These are phyloP conservation scores for Acyrthosiphon pisum DNA, from an alignment of 1,140 invertebrate genomes.

Conservation along the genomic window DNA sequence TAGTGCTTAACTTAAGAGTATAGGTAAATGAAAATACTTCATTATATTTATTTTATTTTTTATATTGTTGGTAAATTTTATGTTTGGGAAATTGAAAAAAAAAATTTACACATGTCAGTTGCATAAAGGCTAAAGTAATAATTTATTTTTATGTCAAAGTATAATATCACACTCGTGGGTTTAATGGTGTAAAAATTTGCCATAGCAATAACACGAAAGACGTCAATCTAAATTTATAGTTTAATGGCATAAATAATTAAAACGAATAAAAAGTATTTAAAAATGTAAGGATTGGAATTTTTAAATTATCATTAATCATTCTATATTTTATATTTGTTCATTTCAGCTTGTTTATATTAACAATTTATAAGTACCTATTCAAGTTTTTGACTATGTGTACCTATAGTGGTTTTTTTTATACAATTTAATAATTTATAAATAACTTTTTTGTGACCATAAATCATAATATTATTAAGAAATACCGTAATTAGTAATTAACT, in stretches of 20 bases:
- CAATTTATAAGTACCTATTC: background rate
- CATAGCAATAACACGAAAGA: background rate
- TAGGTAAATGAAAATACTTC: background rate
- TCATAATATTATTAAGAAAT: background rate
- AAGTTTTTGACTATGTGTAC: background rate
- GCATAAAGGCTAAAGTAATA: background rate
- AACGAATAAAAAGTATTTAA: background rate
- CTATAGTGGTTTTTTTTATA: too few relatives aligned
- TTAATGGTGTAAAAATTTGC: background rate
- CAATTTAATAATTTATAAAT: background rate
- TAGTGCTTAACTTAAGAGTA: background rate
- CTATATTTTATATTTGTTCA: background rate
- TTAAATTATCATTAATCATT: background rate
- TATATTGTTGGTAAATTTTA: background rate
- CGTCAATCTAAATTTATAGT: background rate
- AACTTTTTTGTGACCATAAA: background rate
- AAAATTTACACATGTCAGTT: background rate
- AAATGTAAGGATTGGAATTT: background rate
- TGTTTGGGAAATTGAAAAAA: background rate
- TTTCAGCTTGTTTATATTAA: background rate
- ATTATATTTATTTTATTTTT: background rate
- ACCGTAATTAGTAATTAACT: background rate
- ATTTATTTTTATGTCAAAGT: background rate
- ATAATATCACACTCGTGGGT: background rate
- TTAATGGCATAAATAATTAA: conserved; percentile 10